Evolutionary conservation across 2,888 invertebrate genomes (phyloP), one percentile per base, ranked within the genome.

Genomic region (Amphipyra tragopoginis): DNA sequence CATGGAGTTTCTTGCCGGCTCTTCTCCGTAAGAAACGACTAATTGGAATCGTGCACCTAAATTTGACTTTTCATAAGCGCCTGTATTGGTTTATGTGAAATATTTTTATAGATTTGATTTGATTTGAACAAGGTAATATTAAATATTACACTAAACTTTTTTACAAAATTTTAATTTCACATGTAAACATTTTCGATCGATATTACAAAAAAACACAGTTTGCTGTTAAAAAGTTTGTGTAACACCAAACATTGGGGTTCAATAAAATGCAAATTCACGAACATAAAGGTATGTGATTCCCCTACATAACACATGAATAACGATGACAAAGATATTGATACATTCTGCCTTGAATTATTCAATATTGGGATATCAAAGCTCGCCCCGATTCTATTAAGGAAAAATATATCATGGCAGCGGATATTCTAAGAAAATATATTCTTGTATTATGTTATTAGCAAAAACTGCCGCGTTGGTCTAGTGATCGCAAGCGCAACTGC

Each of bases 301-400:
- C n/a, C n/a, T n/a, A 75, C 21, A 21, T 74, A 67, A 69, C 65
- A 64, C 75, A 81, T 82, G 82, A 84, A 86, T 85, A 85, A 83
- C 83, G 75, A 86, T 82, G 68, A 21, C 52, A 59, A 65, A 76
- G 61, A 74, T 54, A 75, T 60, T 48, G 38, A 65, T 65, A 49
- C 54, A 57, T 71, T 54, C 55, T 49, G 58, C 59, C 59, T 52
- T 82, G 83, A 83, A 83, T 84, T 78, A 85, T 86, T 86, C 83
- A 84, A 64, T 79, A 80, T 72, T 62, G 65, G 60, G 49, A 64
- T 71, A 71, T 75, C 67, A 78, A 65, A 66, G 66, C 58, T 69
- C 54, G 55, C 48, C 52, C 45, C 62, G 39, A 44, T 57, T 69
- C 67, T 75, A 65, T 65, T 66, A 44, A 38, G 45, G 38, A 56